A percentile compares a stretch with the other conserved stretches of the same genome.
phyloP scores from a whole-genome alignment of 2,888 invertebrate genomes.

The Acanthococcus lagerstroemiae region DNA sequence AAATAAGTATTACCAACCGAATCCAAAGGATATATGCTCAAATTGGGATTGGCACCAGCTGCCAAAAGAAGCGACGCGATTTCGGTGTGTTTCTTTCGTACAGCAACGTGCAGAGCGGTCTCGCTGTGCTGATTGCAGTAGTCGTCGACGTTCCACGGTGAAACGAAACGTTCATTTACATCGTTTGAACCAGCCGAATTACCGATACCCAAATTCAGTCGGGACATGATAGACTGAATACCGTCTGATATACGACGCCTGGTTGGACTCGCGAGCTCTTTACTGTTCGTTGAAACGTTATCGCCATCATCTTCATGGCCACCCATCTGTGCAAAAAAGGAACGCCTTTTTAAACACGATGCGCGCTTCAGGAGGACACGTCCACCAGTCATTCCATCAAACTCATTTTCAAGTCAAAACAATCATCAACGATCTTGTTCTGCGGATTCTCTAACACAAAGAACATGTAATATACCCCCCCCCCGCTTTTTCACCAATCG shows the following conservation, averaged over 20 bases:
- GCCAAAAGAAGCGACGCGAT: constrained; percentile 59
- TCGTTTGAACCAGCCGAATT: constrained; percentile 43
- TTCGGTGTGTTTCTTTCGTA: constrained; percentile 62
- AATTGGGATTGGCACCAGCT: constrained; percentile 73
- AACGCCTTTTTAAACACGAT: too few species aligned
- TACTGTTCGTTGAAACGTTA: constrained; percentile 34
- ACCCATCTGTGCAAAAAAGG: too few species aligned
- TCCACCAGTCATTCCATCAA: too few species aligned
- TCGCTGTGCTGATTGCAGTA: constrained; percentile 68
- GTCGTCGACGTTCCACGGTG: constrained; percentile 62
- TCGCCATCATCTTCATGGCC: constrained; percentile 9
- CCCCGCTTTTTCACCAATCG: too few species aligned
- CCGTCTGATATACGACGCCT: constrained; percentile 72
- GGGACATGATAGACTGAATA: constrained; percentile 78
- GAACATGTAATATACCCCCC: too few species aligned
- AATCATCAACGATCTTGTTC: too few species aligned
- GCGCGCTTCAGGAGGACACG: too few species aligned
- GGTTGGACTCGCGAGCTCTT: constrained; percentile 46
- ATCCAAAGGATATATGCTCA: constrained; percentile 45
- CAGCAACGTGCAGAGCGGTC: constrained; percentile 73
- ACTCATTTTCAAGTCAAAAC: too few species aligned
- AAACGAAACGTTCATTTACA: constrained; percentile 46
- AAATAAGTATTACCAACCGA: background rate
- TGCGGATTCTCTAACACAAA: too few species aligned
- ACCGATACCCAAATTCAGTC: constrained; percentile 48